Evolutionary conservation across 1,140 invertebrate species (phyloP).

Genomic region (Lordiphosa collinella): DNA sequence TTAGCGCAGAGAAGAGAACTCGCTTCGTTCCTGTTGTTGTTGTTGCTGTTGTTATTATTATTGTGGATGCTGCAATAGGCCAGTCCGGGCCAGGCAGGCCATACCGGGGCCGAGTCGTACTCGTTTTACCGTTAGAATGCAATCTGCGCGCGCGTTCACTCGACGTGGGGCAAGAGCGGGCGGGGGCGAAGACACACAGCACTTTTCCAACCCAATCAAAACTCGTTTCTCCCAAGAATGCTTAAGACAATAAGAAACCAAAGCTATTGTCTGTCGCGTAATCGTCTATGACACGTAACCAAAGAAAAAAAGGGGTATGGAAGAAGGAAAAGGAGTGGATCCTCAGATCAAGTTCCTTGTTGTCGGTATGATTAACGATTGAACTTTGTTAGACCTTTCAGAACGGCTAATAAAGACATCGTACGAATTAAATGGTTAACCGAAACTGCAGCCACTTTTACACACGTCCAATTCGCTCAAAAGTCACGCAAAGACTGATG

Average conservation of each 20-base stretch:
- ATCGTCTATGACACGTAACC: slow-evolving; percentile 61
- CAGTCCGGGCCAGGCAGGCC: slow-evolving; percentile 41
- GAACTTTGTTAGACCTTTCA: slow-evolving; percentile 60
- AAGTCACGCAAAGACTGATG: slow-evolving; percentile 47
- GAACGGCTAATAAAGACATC: slow-evolving; percentile 60
- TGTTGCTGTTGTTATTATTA: slow-evolving; percentile 20
- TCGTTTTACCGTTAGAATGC: slow-evolving; percentile 78
- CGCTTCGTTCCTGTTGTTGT: slow-evolving; percentile 9
- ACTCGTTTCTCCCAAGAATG: slow-evolving; percentile 66
- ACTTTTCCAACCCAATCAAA: slow-evolving; percentile 68
- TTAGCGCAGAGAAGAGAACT: slow-evolving; percentile 53
- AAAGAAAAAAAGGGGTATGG: slow-evolving; percentile 1
- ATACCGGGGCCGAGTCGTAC: slow-evolving; percentile 53
- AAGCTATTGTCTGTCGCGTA: slow-evolving; percentile 47
- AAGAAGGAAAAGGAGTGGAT: background rate
- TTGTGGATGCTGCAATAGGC: slow-evolving; percentile 73
- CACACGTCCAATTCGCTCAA: background rate
- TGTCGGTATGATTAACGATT: slow-evolving; percentile 17
- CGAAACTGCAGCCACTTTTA: background rate
- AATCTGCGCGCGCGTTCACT: slow-evolving; percentile 62
- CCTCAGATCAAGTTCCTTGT: background rate
- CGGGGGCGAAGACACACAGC: slow-evolving; percentile 7
- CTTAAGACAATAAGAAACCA: slow-evolving; percentile 35
- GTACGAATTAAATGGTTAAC: slow-evolving; percentile 26
- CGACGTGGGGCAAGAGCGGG: slow-evolving; percentile 35